Evolutionary conservation across 92 coral and sea anemone species (phyloP).

Genomic region (Porites lobata): DNA sequence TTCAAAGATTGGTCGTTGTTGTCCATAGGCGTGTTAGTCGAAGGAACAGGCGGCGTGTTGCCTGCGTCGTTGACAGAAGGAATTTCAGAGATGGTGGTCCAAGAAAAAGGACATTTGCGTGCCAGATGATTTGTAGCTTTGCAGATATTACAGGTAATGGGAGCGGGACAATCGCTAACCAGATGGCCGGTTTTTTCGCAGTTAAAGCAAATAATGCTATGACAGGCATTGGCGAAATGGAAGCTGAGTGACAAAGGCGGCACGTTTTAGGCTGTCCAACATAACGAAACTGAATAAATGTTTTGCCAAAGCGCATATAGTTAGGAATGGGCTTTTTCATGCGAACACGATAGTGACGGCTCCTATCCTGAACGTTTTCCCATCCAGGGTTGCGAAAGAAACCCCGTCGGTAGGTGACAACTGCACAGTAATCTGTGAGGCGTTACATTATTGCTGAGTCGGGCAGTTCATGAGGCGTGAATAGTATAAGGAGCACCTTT

Average conservation of each 20-base stretch:
- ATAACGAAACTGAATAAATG: neutral
- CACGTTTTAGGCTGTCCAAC: conserved; percentile 25
- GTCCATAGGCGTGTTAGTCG: no score
- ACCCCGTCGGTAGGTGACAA: neutral
- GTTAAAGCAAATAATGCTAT: neutral
- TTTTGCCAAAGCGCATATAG: conserved; percentile 7
- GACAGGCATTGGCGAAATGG: conserved; percentile 32
- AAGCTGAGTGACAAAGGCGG: conserved; percentile 25
- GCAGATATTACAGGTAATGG: neutral
- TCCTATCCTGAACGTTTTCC: neutral
- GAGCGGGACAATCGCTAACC: neutral
- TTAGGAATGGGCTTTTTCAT: neutral
- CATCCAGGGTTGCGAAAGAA: neutral
- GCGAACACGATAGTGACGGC: neutral
- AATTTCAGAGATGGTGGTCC: neutral
- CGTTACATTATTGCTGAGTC: conserved; percentile 6
- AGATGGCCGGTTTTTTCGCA: conserved; percentile 45
- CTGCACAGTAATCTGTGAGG: neutral
- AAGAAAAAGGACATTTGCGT: neutral
- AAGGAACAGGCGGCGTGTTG: no score
- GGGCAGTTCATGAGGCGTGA: conserved; percentile 19
- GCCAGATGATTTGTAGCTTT: neutral
- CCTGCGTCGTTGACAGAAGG: no score
- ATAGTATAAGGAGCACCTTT: neutral
- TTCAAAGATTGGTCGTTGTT: no score